A percentile compares a stretch with the other conserved stretches of the same genome.
Conservation (phyloP, 2,888 invertebrate genomes). For the Tetragonula carbonaria region DNA sequence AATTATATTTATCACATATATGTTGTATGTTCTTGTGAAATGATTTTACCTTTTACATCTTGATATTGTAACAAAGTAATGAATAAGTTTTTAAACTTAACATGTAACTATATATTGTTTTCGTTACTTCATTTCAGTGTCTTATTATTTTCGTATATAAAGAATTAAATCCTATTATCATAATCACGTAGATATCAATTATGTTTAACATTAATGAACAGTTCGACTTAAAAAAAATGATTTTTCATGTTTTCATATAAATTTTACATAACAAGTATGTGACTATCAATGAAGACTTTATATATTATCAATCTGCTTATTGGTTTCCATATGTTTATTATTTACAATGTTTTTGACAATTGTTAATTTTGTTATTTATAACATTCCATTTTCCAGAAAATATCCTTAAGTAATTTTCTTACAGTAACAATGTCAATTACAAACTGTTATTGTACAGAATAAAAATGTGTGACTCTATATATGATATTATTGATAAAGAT, state of each 20-base stretch:
- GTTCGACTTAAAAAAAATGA: not conserved
- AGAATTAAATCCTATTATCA: not conserved
- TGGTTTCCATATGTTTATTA: not conserved
- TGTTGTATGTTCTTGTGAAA: not conserved
- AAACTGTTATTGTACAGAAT: not conserved
- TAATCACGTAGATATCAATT: not conserved
- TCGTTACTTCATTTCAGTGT: not conserved
- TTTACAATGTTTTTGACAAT: constrained; percentile 6
- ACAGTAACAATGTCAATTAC: not conserved
- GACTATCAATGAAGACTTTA: not conserved
- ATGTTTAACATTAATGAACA: constrained; percentile 5
- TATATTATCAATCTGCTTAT: constrained; percentile 3
- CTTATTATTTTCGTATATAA: not conserved
- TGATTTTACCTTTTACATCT: not conserved
- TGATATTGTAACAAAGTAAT: not conserved
- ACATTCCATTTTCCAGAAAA: not conserved
- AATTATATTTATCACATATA: not conserved
- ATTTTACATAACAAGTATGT: not conserved
- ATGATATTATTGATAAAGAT: constrained; percentile 6
- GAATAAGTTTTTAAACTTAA: not conserved
- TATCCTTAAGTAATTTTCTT: not conserved
- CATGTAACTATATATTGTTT: not conserved
- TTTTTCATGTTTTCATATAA: constrained; percentile 21
- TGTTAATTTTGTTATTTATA: constrained; percentile 3
- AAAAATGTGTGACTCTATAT: not conserved